Evolutionary conservation across 2,113 vertebrate genomes (phyloP).

Genomic region (Oxygymnocypris stewartii): DNA sequence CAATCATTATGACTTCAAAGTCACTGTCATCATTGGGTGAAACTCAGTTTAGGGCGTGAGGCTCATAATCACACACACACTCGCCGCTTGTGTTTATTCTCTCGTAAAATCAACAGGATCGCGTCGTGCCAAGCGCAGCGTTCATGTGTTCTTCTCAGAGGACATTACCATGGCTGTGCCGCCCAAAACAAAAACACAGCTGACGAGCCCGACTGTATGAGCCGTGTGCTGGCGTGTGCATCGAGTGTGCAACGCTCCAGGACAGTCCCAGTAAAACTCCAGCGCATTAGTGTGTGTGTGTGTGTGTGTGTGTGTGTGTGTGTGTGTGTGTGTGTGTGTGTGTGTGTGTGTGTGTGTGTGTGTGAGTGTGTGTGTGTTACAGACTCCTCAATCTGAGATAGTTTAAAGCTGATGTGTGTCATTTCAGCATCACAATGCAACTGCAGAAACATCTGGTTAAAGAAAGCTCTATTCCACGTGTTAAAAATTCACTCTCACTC

Average conservation of each 20-base stretch:
- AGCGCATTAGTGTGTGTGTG: neutral
- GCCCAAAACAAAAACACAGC: conserved; percentile 57
- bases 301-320: neutral
- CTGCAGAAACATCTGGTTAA: neutral
- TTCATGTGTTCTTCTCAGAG: conserved; percentile 47
- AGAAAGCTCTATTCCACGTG: neutral
- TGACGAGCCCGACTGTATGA: conserved; percentile 33
- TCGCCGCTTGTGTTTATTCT: conserved; percentile 33
- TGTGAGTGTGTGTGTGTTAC: too few relatives aligned
- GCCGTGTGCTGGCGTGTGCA: neutral
- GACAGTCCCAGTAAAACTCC: neutral
- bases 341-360: too few relatives aligned
- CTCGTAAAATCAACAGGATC: conserved; percentile 46
- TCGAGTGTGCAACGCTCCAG: neutral
- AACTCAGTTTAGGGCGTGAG: neutral
- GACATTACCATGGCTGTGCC: conserved; percentile 46
- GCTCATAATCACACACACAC: conserved; percentile 6
- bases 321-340: neutral
- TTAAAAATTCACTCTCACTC: too few relatives aligned
- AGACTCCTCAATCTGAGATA: neutral
- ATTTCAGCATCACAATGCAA: neutral
- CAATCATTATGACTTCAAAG: conserved; percentile 3
- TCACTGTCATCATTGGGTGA: conserved; percentile 2
- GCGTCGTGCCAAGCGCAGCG: conserved; percentile 33
- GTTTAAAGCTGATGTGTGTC: neutral